A percentile compares a stretch with the other conserved stretches of the same genome.
Conservation (phyloP, 2,113 vertebrate species). For the Channa maculata region DNA sequence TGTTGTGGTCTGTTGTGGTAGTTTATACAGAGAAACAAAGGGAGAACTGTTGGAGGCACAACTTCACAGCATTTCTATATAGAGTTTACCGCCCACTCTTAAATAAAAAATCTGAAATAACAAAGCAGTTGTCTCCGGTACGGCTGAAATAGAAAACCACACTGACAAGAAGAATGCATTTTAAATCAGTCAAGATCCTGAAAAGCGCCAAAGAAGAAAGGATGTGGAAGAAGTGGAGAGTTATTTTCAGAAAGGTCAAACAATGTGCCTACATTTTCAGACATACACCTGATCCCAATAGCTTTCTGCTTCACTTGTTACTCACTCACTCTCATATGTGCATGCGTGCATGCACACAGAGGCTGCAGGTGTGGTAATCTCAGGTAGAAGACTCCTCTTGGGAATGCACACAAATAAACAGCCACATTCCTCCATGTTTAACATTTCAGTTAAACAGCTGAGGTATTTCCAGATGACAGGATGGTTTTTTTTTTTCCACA, state of each 20-base stretch:
- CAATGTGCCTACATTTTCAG: constrained; percentile 7
- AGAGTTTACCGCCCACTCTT: not conserved
- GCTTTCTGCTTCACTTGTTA: constrained; percentile 23
- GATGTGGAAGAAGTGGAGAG: not conserved
- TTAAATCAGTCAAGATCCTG: constrained; percentile 12
- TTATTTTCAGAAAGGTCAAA: constrained; percentile 47
- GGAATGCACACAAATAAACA: constrained; percentile 17
- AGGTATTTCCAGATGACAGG: not conserved
- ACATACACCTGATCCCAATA: constrained; percentile 2
- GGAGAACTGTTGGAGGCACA: not conserved
- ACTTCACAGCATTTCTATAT: not conserved
- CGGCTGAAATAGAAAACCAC: constrained; percentile 10
- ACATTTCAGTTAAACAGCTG: constrained; percentile 20
- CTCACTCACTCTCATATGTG: not conserved
- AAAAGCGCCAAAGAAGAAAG: not conserved
- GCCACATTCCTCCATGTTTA: constrained; percentile 18
- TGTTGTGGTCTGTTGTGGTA: constrained; percentile 1
- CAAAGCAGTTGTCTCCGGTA: not conserved
- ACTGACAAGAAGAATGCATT: not conserved
- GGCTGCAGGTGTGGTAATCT: constrained; percentile 1
- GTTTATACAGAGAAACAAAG: not conserved
- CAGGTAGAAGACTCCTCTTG: not conserved
- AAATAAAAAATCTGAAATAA: constrained; percentile 3
- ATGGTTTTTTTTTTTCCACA: not conserved
- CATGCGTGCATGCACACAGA: not conserved